These are phyloP conservation scores for Drosophila subpulchrella DNA, from an alignment of 1,140 invertebrate species.

Conservation along the genomic window DNA sequence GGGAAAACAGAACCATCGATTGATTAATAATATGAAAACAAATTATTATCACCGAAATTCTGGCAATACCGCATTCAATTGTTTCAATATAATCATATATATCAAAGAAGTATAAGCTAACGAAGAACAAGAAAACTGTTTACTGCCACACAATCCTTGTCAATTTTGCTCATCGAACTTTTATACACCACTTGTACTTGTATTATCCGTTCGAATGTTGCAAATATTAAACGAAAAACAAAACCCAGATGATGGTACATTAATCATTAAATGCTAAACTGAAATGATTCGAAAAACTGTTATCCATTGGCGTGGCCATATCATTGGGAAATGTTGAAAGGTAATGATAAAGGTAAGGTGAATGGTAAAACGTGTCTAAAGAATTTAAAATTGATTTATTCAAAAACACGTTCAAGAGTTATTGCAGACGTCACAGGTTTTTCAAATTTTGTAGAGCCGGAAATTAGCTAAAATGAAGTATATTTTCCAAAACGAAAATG, in stretches of 20 bases:
- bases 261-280: conserved; percentile 29
- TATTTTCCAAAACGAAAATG: no score
- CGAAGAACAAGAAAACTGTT: conserved; percentile 48
- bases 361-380: no score
- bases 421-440: no score
- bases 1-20: neutral
- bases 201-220: conserved; percentile 42
- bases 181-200: conserved; percentile 48
- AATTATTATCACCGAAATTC: neutral
- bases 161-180: conserved; percentile 70
- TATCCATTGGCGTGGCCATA: conserved; percentile 4
- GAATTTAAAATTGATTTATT: no score
- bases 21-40: neutral
- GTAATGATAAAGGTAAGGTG: neutral
- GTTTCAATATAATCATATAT: conserved; percentile 37
- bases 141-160: conserved; percentile 72
- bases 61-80: conserved; percentile 18
- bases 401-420: no score
- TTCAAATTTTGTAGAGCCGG: no score
- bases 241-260: conserved; percentile 18
- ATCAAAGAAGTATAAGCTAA: conserved; percentile 13
- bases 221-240: conserved; percentile 28
- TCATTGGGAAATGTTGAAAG: conserved; percentile 1
- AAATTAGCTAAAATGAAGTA: no score
- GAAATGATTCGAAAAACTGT: conserved; percentile 1